Evolutionary conservation across 2,113 vertebrate genomes (phyloP), one percentile per base, ranked within the genome.

Genomic region (Abramis brama): DNA sequence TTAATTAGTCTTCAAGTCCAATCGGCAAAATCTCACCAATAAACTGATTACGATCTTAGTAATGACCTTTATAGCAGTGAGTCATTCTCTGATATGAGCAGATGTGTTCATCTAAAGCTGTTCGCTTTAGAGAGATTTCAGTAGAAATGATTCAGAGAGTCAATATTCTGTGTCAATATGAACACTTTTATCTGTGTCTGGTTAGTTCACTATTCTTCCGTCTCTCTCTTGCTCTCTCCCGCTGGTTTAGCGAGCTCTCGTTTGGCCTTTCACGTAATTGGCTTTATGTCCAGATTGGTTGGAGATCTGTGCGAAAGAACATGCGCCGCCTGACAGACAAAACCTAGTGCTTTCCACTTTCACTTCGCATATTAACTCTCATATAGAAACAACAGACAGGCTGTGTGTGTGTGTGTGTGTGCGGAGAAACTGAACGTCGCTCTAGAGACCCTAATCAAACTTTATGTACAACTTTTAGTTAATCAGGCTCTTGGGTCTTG

Each of bases 221-320:
- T 80, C 10, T 64, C 78, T 36, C 21, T 15, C 19, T 52, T 12
- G 27, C 47, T 21, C 17, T 77, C 52, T 43, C 23, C 23, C 0
- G 17, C 60, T 50, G 79, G 25, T 81, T 81, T 47, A 81, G 19
- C 50, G n/a, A 50, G 39, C 10, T 50, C 60, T 66, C 21, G n/a
- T 81, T 81, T 62, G 60, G 43, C 79, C n/a, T 81, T 81, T 45
- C 39, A 10, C 89, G 90, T 94, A 94, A 95, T 94, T 94, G 93
- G 92, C 91, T 93, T 92, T 62, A 86, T 92, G 93, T 94, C 92
- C 91, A 77, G 93, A 88, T 93, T 91, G 92, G 94, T 95, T 94
- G 94, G 88, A 89, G 90, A 82, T 83, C 74, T 85, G 86, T 88
- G 77, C 57, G 84, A 86, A 85, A 88, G 89, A 89, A 86, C n/a